Conservation (phyloP, 2,888 invertebrate species). For the Adela reaumurella region DNA sequence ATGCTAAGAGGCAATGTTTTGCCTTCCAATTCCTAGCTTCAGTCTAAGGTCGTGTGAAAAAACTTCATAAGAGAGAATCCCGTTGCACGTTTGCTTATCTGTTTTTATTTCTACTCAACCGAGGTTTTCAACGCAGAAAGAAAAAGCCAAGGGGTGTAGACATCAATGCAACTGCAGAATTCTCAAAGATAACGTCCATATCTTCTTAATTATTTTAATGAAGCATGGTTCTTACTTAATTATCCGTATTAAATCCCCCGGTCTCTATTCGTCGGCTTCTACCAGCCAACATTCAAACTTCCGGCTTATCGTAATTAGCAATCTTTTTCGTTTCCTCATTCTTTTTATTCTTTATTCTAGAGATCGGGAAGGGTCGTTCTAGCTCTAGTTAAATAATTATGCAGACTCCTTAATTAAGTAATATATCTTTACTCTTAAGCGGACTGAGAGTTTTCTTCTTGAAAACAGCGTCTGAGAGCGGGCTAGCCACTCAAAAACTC, state of each 20-base stretch:
- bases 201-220: background rate
- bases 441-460: background rate
- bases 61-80: no score
- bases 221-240: background rate
- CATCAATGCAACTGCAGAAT: no score
- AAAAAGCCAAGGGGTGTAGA: no score
- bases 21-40: no score
- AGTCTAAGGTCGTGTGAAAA: no score
- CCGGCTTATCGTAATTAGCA: background rate
- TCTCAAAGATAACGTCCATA: no score
- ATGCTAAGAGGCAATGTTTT: no score
- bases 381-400: background rate
- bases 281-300: background rate
- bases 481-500: no score
- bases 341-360: background rate
- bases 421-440: background rate
- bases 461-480: background rate
- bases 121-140: no score
- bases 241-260: background rate
- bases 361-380: background rate
- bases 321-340: background rate
- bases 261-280: no score
- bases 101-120: no score
- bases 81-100: no score
- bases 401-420: background rate